A percentile compares a stretch with the other conserved stretches of the same genome.
Conservation (phyloP, 2,888 invertebrate species). For the Micropterix aruncella region DNA sequence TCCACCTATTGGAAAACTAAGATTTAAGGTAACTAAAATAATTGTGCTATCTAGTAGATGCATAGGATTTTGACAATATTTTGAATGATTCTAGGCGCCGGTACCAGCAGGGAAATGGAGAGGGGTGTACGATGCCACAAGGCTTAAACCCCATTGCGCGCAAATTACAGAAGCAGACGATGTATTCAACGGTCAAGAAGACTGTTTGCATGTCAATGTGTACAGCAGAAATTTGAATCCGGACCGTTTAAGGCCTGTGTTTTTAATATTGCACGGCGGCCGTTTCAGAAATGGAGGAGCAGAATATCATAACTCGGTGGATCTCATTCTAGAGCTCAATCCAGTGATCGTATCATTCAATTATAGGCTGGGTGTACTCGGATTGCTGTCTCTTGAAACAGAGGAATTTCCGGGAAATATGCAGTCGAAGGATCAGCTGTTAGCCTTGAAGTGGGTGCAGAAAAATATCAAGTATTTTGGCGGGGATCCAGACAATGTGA, state of each 20-base stretch:
- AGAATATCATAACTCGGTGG: not conserved
- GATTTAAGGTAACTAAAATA: too few relatives aligned
- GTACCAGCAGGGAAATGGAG: not conserved
- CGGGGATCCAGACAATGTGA: not conserved
- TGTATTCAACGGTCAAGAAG: not conserved
- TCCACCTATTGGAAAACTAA: too few relatives aligned
- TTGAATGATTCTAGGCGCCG: too few relatives aligned
- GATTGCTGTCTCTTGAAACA: not conserved
- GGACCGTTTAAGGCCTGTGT: not conserved
- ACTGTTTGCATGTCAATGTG: not conserved
- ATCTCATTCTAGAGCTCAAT: not conserved
- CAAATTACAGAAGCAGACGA: not conserved
- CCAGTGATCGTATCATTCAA: not conserved
- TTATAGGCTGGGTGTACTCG: not conserved
- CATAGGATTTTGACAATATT: too few relatives aligned
- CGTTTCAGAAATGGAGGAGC: not conserved
- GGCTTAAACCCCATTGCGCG: not conserved
- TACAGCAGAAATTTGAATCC: not conserved
- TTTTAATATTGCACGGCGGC: not conserved
- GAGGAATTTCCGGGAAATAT: not conserved
- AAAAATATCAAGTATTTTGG: not conserved
- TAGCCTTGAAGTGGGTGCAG: not conserved
- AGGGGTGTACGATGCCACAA: not conserved
- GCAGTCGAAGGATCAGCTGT: not conserved
- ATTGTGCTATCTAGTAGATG: too few relatives aligned